phyloP scores from a whole-genome alignment of 2,797 vertebrate species.

The Liasis olivaceus region DNA sequence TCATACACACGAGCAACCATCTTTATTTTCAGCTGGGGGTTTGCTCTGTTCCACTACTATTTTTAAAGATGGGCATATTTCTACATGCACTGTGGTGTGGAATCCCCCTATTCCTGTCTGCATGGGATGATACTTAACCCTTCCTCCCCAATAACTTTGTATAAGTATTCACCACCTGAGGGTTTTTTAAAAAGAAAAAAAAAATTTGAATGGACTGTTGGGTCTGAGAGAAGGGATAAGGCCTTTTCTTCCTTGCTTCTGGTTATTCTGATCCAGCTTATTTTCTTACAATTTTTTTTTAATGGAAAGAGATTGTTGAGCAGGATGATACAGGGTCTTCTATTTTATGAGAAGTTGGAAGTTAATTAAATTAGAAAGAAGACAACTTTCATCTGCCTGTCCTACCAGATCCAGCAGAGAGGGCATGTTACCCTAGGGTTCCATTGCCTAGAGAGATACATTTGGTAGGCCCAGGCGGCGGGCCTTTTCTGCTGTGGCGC shows the following conservation, averaged over 20 bases:
- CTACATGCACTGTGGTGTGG: neutral
- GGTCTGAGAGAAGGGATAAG: no score
- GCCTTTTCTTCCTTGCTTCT: neutral
- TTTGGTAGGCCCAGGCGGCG: no score
- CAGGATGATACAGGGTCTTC: no score
- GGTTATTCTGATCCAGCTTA: neutral
- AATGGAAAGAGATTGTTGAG: neutral
- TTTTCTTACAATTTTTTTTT: neutral
- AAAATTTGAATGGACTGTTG: no score
- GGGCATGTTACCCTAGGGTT: no score
- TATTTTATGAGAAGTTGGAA: neutral
- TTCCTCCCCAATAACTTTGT: no score
- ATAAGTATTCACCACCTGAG: no score
- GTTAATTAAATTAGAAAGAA: neutral
- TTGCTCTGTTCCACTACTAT: neutral
- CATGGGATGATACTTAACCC: neutral
- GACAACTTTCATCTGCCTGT: no score
- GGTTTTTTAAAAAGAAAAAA: no score
- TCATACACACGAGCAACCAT: neutral
- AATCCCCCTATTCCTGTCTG: neutral
- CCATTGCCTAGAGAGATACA: no score
- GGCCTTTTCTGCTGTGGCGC: no score
- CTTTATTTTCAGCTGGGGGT: neutral
- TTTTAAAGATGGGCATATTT: neutral
- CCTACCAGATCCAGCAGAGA: no score